Percentiles rank a stretch among this genome's conserved stretches.
phyloP scores from a whole-genome alignment of 92 coral and sea anemone genomes.

The Meandrina meandrites region DNA sequence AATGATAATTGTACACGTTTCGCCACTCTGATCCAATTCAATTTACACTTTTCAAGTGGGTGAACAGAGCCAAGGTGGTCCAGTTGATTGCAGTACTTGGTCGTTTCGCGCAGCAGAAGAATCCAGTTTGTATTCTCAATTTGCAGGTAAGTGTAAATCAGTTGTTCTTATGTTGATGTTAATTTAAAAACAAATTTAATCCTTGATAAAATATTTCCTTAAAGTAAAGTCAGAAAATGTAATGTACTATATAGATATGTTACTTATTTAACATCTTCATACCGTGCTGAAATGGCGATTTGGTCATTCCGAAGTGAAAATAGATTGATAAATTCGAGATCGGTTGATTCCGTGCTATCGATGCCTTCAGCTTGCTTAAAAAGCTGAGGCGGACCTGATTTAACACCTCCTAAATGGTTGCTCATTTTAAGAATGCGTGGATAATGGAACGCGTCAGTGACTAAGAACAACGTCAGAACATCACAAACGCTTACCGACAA shows the following conservation, averaged over 20 bases:
- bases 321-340: neutral
- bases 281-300: neutral
- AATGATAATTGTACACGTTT: neutral
- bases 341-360: neutral
- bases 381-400: neutral
- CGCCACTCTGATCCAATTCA: neutral
- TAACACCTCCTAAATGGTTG: neutral
- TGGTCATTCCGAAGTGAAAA: neutral
- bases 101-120: neutral
- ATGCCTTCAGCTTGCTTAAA: neutral
- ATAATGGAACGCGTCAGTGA: conserved; percentile 1
- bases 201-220: neutral
- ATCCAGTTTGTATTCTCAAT: conserved; percentile 1
- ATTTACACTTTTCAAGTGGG: neutral
- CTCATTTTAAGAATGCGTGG: neutral
- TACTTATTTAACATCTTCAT: neutral
- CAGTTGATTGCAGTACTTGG: neutral
- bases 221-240: neutral
- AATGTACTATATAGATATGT: neutral
- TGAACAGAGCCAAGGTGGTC: neutral
- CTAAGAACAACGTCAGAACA: neutral
- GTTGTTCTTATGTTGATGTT: neutral
- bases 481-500: neutral
- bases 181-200: neutral
- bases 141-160: conserved; percentile 4